Evolutionary conservation across 2,888 invertebrate species (phyloP), one percentile per base, ranked within the genome.

Genomic region (Actias luna): DNA sequence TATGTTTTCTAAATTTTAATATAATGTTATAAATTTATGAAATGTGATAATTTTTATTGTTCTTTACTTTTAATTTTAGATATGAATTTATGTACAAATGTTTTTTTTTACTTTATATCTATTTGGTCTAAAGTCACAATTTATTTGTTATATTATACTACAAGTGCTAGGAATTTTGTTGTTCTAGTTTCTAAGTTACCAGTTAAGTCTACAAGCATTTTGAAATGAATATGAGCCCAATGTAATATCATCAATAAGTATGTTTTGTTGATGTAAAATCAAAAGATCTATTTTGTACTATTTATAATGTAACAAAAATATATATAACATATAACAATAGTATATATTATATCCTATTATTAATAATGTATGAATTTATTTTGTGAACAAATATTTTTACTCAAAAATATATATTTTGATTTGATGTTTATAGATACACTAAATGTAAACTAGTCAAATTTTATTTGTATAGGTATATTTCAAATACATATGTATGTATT

Each of bases 1-100:
- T 50, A 50, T 50, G 14, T 46, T 46, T 46, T 46, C 25, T 50
- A 50, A 22, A 50, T 50, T 50, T 50, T 12, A 50, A 50, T 25
- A 50, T 22, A 25, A 25, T 50, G 22, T 50, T 50, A 50, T 4
- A 25, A 25, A 25, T 50, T 7, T 8, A 33, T 4, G 3, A 2
- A 50, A 25, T 50, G 46, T 50, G 46, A 50, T 50, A 50, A 50
- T 50, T 2, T 50, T 50, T 4, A 25, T 12, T 50, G 46, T 50
- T 42, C 18, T 8, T 42, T 50, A 50, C 25, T 50, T 50, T 22
- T 50, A 50, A 22, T 50, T 50, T 50, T 50, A 22, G 4, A 25
- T 50, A 50, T 25, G 25, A 12, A 50, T 50, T 50, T 50, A 12
- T 25, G 25, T 22, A 50, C 10, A 50, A 25, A 25, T 25, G 1